These are phyloP conservation scores for Callyntrura sp. DNA, from an alignment of 2,888 invertebrate species.

Conservation along the genomic window DNA sequence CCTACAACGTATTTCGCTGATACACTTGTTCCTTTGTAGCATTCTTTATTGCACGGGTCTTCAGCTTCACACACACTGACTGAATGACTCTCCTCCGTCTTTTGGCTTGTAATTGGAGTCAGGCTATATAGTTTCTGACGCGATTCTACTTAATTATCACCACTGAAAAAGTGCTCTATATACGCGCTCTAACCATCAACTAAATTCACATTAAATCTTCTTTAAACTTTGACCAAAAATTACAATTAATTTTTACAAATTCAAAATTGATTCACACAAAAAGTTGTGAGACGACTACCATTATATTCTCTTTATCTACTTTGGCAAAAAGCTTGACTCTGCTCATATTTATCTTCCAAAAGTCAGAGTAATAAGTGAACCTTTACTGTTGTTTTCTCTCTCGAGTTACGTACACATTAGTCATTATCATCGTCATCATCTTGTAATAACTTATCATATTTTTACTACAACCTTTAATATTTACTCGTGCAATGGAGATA, in stretches of 20 bases:
- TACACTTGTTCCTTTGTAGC: background rate
- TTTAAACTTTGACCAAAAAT: conserved; percentile 49
- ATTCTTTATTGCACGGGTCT: too few relatives aligned
- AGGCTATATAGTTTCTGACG: background rate
- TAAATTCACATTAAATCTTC: conserved; percentile 46
- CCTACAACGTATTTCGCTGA: background rate
- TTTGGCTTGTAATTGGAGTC: background rate
- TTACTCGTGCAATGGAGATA: conserved; percentile 76
- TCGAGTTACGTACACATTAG: conserved; percentile 60
- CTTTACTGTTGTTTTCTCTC: conserved; percentile 42
- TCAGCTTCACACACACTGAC: too few relatives aligned
- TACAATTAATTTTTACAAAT: conserved; percentile 50
- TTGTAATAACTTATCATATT: conserved; percentile 70
- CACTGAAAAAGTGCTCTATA: conserved; percentile 34
- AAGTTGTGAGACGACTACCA: conserved; percentile 25
- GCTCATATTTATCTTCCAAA: background rate
- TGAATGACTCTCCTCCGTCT: background rate
- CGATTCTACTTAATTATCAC: background rate
- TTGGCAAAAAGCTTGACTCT: background rate
- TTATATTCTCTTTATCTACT: background rate
- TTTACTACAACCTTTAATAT: conserved; percentile 71
- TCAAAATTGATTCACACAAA: conserved; percentile 50
- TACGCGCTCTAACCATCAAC: background rate
- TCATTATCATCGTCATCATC: conserved; percentile 65
- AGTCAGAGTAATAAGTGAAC: conserved; percentile 25